These are phyloP conservation scores for Eurypyga helias DNA, from an alignment of 2,113 vertebrate species.

Conservation along the genomic window DNA sequence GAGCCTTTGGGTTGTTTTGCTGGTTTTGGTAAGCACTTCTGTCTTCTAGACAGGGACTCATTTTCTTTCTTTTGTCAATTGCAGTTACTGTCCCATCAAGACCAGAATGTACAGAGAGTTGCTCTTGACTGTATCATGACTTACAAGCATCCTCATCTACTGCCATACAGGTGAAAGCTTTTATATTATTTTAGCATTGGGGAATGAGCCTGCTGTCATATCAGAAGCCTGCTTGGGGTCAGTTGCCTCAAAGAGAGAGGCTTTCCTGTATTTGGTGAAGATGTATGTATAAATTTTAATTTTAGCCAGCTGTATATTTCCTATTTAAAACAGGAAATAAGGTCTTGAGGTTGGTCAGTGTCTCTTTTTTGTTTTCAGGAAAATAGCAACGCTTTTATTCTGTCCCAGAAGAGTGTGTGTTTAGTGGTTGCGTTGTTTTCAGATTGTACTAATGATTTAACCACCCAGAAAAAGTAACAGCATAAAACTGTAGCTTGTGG, in stretches of 20 bases:
- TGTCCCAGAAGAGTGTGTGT: background rate
- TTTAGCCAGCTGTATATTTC: background rate
- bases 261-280: background rate
- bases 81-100: slow-evolving; percentile 92
- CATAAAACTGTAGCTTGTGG: background rate
- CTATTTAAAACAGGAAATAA: background rate
- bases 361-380: background rate
- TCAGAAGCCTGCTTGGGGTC: background rate
- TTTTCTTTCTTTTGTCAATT: slow-evolving; percentile 27
- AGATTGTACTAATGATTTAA: background rate
- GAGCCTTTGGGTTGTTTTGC: background rate
- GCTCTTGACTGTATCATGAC: slow-evolving; percentile 91
- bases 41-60: background rate
- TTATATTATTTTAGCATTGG: background rate
- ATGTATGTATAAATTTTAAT: background rate
- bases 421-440: background rate
- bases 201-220: background rate
- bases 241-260: background rate
- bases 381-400: background rate
- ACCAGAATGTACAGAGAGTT: slow-evolving; percentile 90
- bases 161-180: slow-evolving; percentile 89
- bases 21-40: background rate
- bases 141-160: slow-evolving; percentile 89
- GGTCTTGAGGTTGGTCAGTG: background rate
- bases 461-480: background rate